phyloP scores from a whole-genome alignment of 1,140 invertebrate species.

The Drosophila bocki region DNA sequence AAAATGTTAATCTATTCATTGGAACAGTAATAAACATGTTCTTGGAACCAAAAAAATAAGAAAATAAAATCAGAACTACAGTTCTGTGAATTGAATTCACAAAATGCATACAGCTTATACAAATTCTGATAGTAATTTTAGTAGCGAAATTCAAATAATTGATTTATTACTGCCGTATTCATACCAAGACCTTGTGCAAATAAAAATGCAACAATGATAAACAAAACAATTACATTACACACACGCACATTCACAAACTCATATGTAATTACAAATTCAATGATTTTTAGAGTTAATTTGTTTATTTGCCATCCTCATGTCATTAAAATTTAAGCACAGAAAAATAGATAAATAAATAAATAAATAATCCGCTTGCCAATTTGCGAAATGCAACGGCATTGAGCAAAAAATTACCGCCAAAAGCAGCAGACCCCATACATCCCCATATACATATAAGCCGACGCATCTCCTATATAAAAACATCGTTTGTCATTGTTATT shows the following conservation, averaged over 20 bases:
- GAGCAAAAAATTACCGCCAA: constrained; percentile 7
- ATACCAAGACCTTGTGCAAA: constrained; percentile 14
- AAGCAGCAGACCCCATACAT: background rate
- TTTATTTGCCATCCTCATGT: constrained; percentile 62
- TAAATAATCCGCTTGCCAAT: constrained; percentile 58
- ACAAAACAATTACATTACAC: constrained; percentile 66
- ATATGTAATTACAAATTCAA: constrained; percentile 48
- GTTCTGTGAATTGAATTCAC: background rate
- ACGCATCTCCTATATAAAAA: background rate
- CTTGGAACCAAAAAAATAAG: background rate
- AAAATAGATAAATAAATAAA: constrained; percentile 54
- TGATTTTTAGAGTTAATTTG: constrained; percentile 76
- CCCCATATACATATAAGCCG: background rate
- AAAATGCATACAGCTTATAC: background rate
- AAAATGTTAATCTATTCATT: background rate
- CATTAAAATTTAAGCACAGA: constrained; percentile 57
- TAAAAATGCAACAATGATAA: constrained; percentile 57
- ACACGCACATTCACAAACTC: background rate
- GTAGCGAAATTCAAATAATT: constrained; percentile 47
- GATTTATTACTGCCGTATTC: constrained; percentile 47
- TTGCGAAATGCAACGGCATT: constrained; percentile 51
- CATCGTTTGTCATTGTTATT: constrained; percentile 47
- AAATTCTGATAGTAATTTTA: background rate
- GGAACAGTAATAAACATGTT: background rate
- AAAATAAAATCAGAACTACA: background rate